Conservation (phyloP, 2,113 vertebrate species). For the Alectura lathami region DNA sequence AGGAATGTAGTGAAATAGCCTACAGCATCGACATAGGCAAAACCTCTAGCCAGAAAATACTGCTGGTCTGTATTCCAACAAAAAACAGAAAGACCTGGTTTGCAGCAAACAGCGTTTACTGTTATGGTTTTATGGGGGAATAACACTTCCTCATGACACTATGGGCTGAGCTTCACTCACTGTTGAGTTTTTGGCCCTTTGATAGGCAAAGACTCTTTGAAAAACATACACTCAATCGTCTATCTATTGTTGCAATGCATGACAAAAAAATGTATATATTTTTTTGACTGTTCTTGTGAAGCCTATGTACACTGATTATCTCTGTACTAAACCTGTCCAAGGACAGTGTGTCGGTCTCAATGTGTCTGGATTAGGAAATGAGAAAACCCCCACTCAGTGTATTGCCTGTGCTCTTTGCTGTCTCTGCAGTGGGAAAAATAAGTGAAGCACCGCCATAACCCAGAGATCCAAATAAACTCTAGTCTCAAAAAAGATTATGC, state of each 20-base stretch:
- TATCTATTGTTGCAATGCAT: neutral
- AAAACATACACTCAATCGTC: neutral
- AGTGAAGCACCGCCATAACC: neutral
- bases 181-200: no score
- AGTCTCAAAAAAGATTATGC: neutral
- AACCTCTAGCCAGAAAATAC: neutral
- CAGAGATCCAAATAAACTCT: neutral
- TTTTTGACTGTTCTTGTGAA: conserved; percentile 8
- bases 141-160: neutral
- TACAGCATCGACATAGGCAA: fast-evolving
- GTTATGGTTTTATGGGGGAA: neutral
- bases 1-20: no score
- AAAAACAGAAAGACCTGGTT: neutral
- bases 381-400: neutral
- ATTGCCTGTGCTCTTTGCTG: neutral
- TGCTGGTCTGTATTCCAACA: neutral
- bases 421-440: neutral
- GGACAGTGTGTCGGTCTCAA: neutral
- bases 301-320: neutral
- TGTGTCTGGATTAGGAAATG: neutral
- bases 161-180: neutral
- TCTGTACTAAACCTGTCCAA: neutral
- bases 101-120: neutral
- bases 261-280: neutral
- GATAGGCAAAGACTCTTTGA: no score